A percentile compares a stretch with the other conserved stretches of the same genome.
Conservation (phyloP, 1,140 invertebrate genomes). For the Heliconius melpomene region DNA sequence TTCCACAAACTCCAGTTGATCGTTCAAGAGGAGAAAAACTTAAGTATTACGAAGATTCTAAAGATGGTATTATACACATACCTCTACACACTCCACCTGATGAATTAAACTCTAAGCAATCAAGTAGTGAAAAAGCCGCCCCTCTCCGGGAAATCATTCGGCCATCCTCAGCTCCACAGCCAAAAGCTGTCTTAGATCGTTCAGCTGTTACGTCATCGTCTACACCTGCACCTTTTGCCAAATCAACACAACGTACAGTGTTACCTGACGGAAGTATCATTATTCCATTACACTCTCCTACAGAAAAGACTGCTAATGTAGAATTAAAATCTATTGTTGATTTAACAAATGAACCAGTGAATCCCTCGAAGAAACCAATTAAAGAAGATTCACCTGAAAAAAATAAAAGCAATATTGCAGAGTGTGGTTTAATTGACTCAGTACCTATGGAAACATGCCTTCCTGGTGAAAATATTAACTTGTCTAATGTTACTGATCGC, state of each 20-base stretch:
- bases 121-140: slow-evolving; percentile 28
- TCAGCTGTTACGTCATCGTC: slow-evolving; percentile 28
- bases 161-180: slow-evolving; percentile 61
- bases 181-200: slow-evolving; percentile 43
- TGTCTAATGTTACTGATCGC: slow-evolving; percentile 32
- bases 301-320: slow-evolving; percentile 53
- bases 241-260: slow-evolving; percentile 63
- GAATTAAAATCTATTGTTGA: slow-evolving; percentile 10
- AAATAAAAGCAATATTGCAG: background rate
- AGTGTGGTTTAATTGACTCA: background rate
- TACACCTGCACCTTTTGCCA: slow-evolving; percentile 37
- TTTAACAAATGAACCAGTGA: background rate
- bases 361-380: slow-evolving; percentile 11
- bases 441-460: slow-evolving; percentile 9
- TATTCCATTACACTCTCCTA: slow-evolving; percentile 81
- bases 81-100: slow-evolving; percentile 85
- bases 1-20: slow-evolving; percentile 41
- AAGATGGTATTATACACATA: slow-evolving; percentile 84
- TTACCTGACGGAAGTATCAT: slow-evolving; percentile 80
- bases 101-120: slow-evolving; percentile 58
- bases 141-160: slow-evolving; percentile 42
- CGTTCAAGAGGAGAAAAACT: slow-evolving; percentile 58
- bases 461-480: background rate
- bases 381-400: slow-evolving; percentile 16
- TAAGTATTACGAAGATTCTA: slow-evolving; percentile 83